These are phyloP conservation scores for Corynorhinus townsendii DNA, from an alignment of 2,113 vertebrate genomes.

Conservation along the genomic window DNA sequence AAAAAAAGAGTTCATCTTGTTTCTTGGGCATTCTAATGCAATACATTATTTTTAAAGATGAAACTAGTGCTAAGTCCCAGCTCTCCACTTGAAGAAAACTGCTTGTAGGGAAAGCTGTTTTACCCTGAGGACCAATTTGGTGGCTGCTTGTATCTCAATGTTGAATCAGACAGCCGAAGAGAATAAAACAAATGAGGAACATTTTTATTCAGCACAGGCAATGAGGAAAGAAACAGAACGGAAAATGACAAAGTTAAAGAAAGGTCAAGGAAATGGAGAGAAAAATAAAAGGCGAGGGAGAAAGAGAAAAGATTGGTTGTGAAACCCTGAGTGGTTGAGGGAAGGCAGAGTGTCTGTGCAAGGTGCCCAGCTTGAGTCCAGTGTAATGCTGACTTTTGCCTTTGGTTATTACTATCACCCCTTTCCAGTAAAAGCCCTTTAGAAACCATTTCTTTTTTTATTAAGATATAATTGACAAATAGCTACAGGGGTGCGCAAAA, in stretches of 20 bases:
- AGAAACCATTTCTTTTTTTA: neutral
- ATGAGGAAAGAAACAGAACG: neutral
- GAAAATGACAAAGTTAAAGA: neutral
- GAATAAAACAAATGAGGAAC: neutral
- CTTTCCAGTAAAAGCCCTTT: neutral
- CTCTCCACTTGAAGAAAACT: slow-evolving; percentile 9
- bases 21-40: neutral
- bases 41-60: neutral
- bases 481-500: neutral
- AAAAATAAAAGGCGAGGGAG: neutral
- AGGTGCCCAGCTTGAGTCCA: neutral
- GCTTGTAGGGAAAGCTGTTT: neutral
- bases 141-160: neutral
- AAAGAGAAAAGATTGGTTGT: neutral
- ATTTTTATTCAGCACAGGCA: neutral
- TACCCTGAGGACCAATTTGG: neutral
- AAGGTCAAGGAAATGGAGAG: neutral
- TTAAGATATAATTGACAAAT: neutral
- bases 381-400: neutral
- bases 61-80: neutral
- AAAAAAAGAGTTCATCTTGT: neutral
- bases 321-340: neutral
- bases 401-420: neutral
- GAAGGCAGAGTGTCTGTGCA: neutral
- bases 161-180: neutral